These are phyloP conservation scores for Hemiscyllium ocellatum DNA, from an alignment of 2,113 vertebrate species.

Conservation along the genomic window DNA sequence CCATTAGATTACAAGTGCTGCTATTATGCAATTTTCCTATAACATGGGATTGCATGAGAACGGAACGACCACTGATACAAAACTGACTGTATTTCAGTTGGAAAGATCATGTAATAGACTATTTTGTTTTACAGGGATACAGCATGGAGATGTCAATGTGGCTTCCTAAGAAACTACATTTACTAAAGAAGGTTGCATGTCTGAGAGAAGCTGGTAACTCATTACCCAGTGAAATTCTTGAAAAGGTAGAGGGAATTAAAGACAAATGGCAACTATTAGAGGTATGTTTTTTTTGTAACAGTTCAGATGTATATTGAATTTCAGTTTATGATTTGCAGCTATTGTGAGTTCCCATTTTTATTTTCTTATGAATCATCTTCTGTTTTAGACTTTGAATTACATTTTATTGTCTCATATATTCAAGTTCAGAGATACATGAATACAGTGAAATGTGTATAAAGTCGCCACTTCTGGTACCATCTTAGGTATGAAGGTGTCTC, in stretches of 20 bases:
- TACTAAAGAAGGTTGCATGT: constrained; percentile 78
- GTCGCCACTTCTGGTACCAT: too few relatives aligned
- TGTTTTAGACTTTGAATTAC: background rate
- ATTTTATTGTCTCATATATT: too few relatives aligned
- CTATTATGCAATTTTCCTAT: too few relatives aligned
- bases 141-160: constrained; percentile 83
- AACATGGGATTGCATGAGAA: too few relatives aligned
- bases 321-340: background rate
- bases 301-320: constrained; percentile 44
- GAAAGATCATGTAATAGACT: background rate
- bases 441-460: too few relatives aligned
- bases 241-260: constrained; percentile 79
- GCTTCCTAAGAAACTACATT: constrained; percentile 70
- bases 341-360: background rate
- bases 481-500: too few relatives aligned
- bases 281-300: constrained; percentile 79
- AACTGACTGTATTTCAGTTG: background rate
- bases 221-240: constrained; percentile 73
- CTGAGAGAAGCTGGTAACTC: constrained; percentile 73
- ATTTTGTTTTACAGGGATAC: constrained; percentile 67
- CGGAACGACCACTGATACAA: too few relatives aligned
- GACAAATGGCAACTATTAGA: constrained; percentile 87
- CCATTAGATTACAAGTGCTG: too few relatives aligned
- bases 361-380: background rate
- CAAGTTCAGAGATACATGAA: too few relatives aligned